These are phyloP conservation scores for Zeus faber DNA, from an alignment of 2,113 vertebrate genomes.

Conservation along the genomic window DNA sequence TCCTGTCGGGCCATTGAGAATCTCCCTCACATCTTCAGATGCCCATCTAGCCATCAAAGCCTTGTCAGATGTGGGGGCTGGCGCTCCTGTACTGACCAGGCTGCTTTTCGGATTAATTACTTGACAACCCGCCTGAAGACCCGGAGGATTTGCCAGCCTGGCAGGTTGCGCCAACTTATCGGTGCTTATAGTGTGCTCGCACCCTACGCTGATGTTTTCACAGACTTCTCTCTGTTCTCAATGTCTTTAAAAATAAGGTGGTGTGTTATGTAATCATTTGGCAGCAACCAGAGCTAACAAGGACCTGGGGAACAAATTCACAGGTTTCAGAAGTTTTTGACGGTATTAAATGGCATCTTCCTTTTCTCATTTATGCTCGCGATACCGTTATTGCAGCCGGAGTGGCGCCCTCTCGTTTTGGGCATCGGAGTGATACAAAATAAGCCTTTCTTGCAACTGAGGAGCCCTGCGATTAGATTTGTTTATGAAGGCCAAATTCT, in stretches of 20 bases:
- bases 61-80: constrained; percentile 39
- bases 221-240: constrained; percentile 7
- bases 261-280: constrained; percentile 1
- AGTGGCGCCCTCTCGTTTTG: neutral
- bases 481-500: constrained; percentile 25
- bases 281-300: neutral
- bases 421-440: neutral
- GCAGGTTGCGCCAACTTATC: no score
- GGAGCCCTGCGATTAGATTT: constrained; percentile 36
- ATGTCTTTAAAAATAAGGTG: neutral
- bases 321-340: neutral
- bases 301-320: neutral
- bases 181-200: no score
- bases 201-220: no score
- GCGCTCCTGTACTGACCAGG: constrained; percentile 28
- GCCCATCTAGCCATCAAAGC: constrained; percentile 46
- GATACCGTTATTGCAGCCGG: no score
- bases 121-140: constrained; percentile 40
- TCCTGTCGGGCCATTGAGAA: constrained; percentile 37
- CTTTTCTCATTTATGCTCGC: constrained; percentile 6
- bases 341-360: constrained; percentile 8
- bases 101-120: constrained; percentile 55
- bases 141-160: constrained; percentile 38
- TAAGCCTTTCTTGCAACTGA: constrained; percentile 9
- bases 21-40: constrained; percentile 48